Base-by-base conservation (phyloP, 2,113 vertebrate species). In the Neolamprologus modestus region DNA sequence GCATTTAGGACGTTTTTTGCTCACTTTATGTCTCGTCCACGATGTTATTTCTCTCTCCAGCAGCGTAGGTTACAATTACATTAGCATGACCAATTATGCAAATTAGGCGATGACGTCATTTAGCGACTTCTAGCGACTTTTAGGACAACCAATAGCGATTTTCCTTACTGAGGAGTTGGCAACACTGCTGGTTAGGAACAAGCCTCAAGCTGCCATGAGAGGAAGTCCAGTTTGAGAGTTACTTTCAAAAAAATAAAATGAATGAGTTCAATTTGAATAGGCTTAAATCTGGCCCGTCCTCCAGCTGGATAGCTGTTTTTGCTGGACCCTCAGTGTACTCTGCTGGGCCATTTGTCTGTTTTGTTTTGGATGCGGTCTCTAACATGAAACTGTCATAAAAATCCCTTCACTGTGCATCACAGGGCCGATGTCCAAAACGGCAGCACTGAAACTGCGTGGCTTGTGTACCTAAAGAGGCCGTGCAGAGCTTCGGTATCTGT, bases 311-410 rank as follows among this genome's bases (percentile, higher is more conserved):
- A 61, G 5, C 57, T 6, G 26, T 31, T 61, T 68, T 68, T 13
- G 3, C 35, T 8, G 19, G 68, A 73, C 2, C 0, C 40, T 47
- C 6, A 4, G 63, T n/a, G 0, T 63, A 26, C 68, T 7, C 0
- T 42, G 37, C 21, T 26, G 37, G 66, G 37, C 2, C 10, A 47
- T 17, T 24, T 5, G 21, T 76, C 40, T 17, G 24, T 47, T 45
- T 16, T 73, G 13, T 45, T 76, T 76, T 1, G 2, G 2, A 11
- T 76, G 42, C 1, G 3, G 14, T 76, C 24, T 28, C 14, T 47
- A 47, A 50, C 42, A 19, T 47, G 19, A 45, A 73, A 45, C 66
- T 45, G 40, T 47, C 14, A 19, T 19, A 73, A 73, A 73, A 73
- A 73, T 73, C 40, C n/a, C 68, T 73, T 2, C 8, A 10, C 13